phyloP scores from a whole-genome alignment of 2,888 invertebrate genomes.

The Chouioia cunea region DNA sequence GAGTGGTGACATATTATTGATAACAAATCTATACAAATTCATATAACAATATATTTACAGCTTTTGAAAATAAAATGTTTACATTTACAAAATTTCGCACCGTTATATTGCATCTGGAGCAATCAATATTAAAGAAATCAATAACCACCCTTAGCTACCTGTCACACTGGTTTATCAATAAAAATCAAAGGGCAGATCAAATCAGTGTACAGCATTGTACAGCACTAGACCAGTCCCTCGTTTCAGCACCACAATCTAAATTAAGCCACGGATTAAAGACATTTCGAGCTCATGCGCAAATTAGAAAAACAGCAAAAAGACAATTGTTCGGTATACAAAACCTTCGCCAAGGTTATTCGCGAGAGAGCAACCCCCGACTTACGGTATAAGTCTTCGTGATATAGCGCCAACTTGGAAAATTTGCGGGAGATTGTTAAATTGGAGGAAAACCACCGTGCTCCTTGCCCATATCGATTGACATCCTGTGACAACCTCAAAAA shows the following conservation, averaged over 20 bases:
- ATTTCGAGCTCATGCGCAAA: conserved; percentile 41
- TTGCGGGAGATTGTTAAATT: neutral
- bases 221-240: neutral
- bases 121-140: conserved; percentile 42
- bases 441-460: conserved; percentile 26
- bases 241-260: conserved; percentile 5
- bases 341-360: conserved; percentile 36
- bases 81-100: neutral
- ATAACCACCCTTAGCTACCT: conserved; percentile 15
- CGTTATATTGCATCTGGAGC: neutral
- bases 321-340: neutral
- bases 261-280: conserved; percentile 7
- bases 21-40: conserved; percentile 12
- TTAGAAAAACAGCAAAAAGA: conserved; percentile 14
- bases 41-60: neutral
- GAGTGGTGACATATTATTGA: conserved; percentile 25
- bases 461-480: conserved; percentile 51
- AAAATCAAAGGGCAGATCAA: conserved; percentile 18
- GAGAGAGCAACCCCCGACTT: conserved; percentile 7
- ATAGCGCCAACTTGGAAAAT: neutral
- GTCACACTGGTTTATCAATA: conserved; percentile 26
- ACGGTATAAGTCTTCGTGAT: neutral
- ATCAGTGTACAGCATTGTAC: conserved; percentile 9
- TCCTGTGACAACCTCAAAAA: conserved; percentile 42
- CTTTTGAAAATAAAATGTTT: neutral